Evolutionary conservation across 2,113 vertebrate genomes (phyloP).

Genomic region (Grammomys dolichurus): DNA sequence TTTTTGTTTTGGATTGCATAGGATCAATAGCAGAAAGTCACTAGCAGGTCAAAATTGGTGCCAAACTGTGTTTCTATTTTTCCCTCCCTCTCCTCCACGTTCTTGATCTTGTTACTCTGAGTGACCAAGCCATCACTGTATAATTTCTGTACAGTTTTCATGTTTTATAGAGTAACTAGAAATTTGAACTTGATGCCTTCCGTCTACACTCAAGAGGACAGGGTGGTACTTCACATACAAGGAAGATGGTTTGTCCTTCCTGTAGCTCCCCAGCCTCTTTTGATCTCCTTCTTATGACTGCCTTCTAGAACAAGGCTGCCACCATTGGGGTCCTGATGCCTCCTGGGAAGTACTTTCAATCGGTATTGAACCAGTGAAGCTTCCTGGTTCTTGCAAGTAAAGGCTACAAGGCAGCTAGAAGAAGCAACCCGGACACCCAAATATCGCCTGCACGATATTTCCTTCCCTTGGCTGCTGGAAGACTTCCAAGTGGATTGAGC

Average conservation of each 20-base stretch:
- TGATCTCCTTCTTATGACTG: neutral
- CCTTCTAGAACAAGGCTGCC: neutral
- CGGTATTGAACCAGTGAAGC: neutral
- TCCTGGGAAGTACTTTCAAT: slow-evolving; percentile 41
- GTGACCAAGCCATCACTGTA: neutral
- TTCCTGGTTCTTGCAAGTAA: no score
- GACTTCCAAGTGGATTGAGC: slow-evolving; percentile 20
- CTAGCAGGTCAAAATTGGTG: neutral
- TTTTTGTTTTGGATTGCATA: slow-evolving; percentile 19
- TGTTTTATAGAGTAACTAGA: slow-evolving; percentile 7
- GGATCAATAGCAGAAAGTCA: neutral
- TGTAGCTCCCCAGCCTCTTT: neutral
- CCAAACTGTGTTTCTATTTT: neutral
- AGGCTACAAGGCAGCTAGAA: no score
- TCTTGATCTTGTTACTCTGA: neutral
- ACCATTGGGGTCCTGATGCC: neutral
- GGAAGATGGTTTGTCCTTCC: neutral
- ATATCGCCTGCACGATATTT: no score
- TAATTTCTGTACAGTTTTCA: neutral
- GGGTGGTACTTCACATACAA: neutral
- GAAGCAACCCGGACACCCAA: no score
- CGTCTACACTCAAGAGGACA: neutral
- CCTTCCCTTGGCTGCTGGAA: neutral
- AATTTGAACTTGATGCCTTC: neutral
- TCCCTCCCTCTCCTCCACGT: neutral